A percentile compares a stretch with the other conserved stretches of the same genome.
phyloP scores from a whole-genome alignment of 2,113 vertebrate genomes.

The Phodopus roborovskii region DNA sequence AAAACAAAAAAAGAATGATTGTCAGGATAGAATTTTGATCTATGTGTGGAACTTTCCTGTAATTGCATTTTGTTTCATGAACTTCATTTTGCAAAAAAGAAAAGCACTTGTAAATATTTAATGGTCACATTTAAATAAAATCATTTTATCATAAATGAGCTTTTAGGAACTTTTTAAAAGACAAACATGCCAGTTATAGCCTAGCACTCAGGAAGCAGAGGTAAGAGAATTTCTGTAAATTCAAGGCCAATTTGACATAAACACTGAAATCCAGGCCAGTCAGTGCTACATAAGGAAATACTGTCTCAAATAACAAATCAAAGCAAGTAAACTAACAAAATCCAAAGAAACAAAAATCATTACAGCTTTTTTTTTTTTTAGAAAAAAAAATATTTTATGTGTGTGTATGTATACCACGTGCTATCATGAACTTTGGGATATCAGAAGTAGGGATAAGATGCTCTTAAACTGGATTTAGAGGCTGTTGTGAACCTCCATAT shows the following conservation, averaged over 20 bases:
- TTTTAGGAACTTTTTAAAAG: neutral
- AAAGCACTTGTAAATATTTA: neutral
- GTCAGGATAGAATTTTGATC: neutral
- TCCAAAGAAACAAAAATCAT: neutral
- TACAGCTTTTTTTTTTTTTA: neutral
- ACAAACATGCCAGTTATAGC: no score
- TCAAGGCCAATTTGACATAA: neutral
- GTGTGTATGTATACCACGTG: neutral
- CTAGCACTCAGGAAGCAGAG: neutral
- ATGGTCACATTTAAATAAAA: neutral
- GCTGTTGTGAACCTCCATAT: neutral
- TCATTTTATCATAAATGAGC: neutral
- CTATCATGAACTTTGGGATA: neutral
- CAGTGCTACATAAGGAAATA: neutral
- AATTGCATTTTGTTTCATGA: slow-evolving; percentile 48
- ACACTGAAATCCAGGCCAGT: neutral
- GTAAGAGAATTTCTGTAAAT: neutral
- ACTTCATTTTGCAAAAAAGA: neutral
- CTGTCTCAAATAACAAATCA: neutral
- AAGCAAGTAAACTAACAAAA: neutral
- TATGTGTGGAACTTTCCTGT: neutral
- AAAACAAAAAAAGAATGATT: neutral
- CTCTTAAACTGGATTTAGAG: neutral
- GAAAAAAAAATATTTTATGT: neutral
- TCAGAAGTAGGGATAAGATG: neutral